Evolutionary conservation across 2,113 vertebrate genomes (phyloP), one percentile per base, ranked within the genome.

Genomic region (Colistium nudipinnis): DNA sequence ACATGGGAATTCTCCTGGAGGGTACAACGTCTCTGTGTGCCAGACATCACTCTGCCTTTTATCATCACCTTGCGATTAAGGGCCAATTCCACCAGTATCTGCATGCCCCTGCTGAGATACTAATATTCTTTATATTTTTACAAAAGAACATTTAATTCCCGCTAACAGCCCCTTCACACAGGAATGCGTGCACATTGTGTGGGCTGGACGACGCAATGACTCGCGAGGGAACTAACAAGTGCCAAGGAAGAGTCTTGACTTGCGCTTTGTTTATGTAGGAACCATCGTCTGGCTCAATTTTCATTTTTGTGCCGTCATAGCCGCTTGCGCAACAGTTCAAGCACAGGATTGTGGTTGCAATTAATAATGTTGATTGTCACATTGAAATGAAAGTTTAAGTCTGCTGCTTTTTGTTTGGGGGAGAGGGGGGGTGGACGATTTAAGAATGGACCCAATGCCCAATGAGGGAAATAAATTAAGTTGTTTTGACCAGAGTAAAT

Each of bases 181-280:
- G 39, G 55, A 62, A 55, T 54, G 24, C 39, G 5, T 4, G 12
- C 41, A 35, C 43, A 43, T 1, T 59, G 52, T 66, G 28, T 51
- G 27, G 47, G 56, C 56, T 65, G 30, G 73, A 25, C 5, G 45
- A 51, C 52, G 70, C 38, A 44, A 2, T 30, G 6, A 45, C 53
- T 28, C 11, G 60, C 14, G 20, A 12, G 2, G 25, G 31, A 36
- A 31, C 0, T 1, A 3, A 28, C 1, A 1, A 33, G 36, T 22
- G 43, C 76, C 59, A 67, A 59, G 48, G 36, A 68, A 6, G 22
- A n/a, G 70, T 73, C 49, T n/a, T 1, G 13, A 60, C 66, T 56
- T 57, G 45, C 12, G 27, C 27, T 54, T 12, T 74, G 80, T 81
- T 77, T 75, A 80, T 77, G 17, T 66, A 64, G 6, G 7, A 60